phyloP scores from a whole-genome alignment of 2,888 invertebrate genomes.

The Lasioglossum oenotherae region DNA sequence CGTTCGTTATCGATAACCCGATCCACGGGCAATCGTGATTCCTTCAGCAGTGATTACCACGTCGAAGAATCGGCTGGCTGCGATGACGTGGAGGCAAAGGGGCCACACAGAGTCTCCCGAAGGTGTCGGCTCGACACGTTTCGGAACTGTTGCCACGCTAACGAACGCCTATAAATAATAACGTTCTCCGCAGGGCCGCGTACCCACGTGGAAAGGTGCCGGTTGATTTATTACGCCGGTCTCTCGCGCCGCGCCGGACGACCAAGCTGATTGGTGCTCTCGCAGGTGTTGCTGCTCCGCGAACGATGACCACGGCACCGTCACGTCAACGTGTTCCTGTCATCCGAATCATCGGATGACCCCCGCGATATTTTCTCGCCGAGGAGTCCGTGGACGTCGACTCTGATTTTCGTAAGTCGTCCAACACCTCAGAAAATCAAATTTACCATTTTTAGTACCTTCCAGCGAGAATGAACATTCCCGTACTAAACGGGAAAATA shows the following conservation, averaged over 20 bases:
- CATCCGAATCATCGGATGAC: constrained; percentile 52
- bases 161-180: constrained; percentile 80
- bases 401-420: not conserved
- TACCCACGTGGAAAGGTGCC: constrained; percentile 70
- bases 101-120: constrained; percentile 66
- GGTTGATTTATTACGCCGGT: constrained; percentile 76
- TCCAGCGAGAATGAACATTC: no score
- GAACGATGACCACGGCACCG: constrained; percentile 53
- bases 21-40: constrained; percentile 53
- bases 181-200: constrained; percentile 62
- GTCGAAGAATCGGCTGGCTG: constrained; percentile 29
- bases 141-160: constrained; percentile 75
- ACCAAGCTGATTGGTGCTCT: constrained; percentile 74
- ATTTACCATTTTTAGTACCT: no score
- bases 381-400: not conserved
- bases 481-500: no score
- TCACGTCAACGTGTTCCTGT: constrained; percentile 62
- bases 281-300: constrained; percentile 71
- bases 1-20: constrained; percentile 57
- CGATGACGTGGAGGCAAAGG: constrained; percentile 66
- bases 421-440: not conserved
- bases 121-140: constrained; percentile 69
- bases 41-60: constrained; percentile 56
- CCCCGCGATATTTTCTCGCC: not conserved
- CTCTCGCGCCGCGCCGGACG: constrained; percentile 56